phyloP scores from a whole-genome alignment of 2,113 vertebrate genomes.

The Tringa solitaria region DNA sequence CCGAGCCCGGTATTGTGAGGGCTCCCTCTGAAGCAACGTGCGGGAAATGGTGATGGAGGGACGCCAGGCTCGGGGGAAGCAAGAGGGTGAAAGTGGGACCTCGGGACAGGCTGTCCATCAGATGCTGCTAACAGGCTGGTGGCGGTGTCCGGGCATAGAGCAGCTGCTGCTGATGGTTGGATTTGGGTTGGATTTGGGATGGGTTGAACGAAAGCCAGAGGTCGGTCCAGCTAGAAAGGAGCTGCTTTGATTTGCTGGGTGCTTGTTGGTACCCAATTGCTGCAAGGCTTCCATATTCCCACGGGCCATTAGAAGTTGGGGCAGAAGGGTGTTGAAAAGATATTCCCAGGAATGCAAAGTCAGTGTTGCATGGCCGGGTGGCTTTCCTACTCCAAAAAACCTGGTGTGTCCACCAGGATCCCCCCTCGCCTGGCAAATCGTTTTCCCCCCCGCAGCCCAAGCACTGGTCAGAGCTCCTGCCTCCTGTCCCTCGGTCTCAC shows the following conservation, averaged over 20 bases:
- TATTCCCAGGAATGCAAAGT: not conserved
- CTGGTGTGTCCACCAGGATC: not conserved
- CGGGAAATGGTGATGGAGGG: not conserved
- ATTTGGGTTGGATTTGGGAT: not conserved
- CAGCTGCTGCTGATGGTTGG: not conserved
- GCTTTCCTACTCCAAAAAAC: not conserved
- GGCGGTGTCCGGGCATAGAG: not conserved
- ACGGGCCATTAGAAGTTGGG: not conserved
- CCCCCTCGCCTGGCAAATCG: not conserved
- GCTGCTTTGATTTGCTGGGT: not conserved
- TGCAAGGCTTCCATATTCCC: not conserved
- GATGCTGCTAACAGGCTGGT: not conserved
- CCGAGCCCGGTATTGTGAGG: slow-evolving; percentile 2
- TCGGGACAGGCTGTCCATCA: accelerated
- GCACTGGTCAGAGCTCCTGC: not conserved
- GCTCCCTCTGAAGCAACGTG: not conserved
- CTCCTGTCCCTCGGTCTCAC: not conserved
- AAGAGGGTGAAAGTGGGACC: not conserved
- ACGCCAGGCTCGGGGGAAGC: not conserved
- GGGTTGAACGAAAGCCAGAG: not conserved
- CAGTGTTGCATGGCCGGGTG: accelerated
- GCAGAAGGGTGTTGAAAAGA: accelerated
- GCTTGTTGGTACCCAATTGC: not conserved
- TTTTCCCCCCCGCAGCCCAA: not conserved
- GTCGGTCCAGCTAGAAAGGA: not conserved